phyloP scores from a whole-genome alignment of 2,888 invertebrate genomes.

The Elegia similella region DNA sequence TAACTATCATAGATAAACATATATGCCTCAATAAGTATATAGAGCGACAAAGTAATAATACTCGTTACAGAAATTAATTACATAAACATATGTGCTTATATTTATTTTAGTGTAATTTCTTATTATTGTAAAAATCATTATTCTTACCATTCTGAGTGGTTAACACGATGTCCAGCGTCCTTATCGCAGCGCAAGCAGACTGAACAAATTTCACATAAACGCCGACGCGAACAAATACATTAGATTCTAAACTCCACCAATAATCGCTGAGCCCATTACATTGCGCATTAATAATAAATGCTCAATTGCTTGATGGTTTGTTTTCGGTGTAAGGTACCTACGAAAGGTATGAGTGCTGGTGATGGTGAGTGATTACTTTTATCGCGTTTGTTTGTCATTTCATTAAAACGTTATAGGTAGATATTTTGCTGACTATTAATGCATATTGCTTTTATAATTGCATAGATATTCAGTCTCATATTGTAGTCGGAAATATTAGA shows the following conservation, averaged over 20 bases:
- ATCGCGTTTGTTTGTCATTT: not conserved
- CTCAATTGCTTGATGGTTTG: not conserved
- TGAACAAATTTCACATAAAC: slow-evolving; percentile 11
- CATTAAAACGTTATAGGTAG: not conserved
- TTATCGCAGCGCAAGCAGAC: slow-evolving; percentile 7
- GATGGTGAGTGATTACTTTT: not conserved
- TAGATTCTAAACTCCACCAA: slow-evolving; percentile 4
- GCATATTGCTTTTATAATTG: too few relatives aligned
- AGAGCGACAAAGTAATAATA: too few relatives aligned
- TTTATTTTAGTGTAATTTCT: not conserved
- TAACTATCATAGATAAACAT: too few relatives aligned
- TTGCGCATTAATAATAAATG: slow-evolving; percentile 10
- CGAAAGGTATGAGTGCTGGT: not conserved
- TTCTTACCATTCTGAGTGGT: slow-evolving; percentile 1
- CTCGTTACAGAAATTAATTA: too few relatives aligned
- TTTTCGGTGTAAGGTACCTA: not conserved
- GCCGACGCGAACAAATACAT: slow-evolving; percentile 10
- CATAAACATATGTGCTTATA: too few relatives aligned
- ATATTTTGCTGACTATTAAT: not conserved
- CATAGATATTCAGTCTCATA: too few relatives aligned
- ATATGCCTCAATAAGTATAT: too few relatives aligned
- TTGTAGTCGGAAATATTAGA: too few relatives aligned
- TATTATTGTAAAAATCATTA: not conserved
- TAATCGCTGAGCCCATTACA: slow-evolving; percentile 9
- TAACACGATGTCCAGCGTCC: not conserved